Evolutionary conservation across 2,888 invertebrate species (phyloP).

Genomic region (Empis stercorea): DNA sequence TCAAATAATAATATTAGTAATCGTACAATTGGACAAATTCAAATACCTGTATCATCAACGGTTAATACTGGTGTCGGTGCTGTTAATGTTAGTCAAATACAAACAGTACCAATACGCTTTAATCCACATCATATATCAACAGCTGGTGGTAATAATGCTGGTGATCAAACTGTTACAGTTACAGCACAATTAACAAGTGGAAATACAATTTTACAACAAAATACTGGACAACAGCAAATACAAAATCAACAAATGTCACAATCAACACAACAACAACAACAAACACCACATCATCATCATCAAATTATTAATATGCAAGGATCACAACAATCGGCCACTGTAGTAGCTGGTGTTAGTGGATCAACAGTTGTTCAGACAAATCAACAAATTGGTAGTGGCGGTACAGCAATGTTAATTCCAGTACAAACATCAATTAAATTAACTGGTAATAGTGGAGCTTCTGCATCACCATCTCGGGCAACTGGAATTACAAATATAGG

Average conservation of each 20-base stretch:
- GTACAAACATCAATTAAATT: background rate
- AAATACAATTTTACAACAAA: background rate
- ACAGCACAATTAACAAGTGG: background rate
- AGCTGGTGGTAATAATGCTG: slow-evolving; percentile 5
- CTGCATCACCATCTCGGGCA: background rate
- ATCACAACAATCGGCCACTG: background rate
- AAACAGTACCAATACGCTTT: slow-evolving; percentile 25
- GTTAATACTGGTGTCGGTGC: slow-evolving; percentile 7
- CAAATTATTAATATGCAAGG: slow-evolving; percentile 14
- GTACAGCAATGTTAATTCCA: background rate
- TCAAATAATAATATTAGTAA: slow-evolving; percentile 3
- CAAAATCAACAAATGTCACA: background rate
- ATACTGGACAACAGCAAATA: background rate
- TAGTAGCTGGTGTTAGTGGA: background rate
- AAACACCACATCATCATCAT: slow-evolving; percentile 6
- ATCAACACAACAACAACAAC: background rate
- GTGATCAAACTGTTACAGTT: background rate
- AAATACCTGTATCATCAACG: slow-evolving; percentile 21
- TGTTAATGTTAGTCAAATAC: slow-evolving; percentile 20
- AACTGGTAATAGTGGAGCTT: background rate
- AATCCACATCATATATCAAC: slow-evolving; percentile 20
- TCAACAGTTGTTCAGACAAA: background rate
- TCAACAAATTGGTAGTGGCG: background rate
- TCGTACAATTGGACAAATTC: slow-evolving; percentile 27
- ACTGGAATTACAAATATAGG: slow-evolving; percentile 13